phyloP scores from a whole-genome alignment of 2,797 vertebrate species.

The Trachurus trachurus region DNA sequence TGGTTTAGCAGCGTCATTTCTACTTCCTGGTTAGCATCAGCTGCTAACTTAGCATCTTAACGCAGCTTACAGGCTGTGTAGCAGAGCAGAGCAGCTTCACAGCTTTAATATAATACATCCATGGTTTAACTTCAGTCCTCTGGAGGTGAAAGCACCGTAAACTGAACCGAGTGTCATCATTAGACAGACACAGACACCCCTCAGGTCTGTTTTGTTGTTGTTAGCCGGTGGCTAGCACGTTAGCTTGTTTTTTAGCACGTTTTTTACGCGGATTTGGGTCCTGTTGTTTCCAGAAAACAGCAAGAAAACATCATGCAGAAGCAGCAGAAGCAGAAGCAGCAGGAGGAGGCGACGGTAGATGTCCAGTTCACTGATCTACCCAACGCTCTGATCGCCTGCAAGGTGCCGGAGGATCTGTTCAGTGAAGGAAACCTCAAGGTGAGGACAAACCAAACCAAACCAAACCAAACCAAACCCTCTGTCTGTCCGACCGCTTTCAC shows the following conservation, averaged over 20 bases:
- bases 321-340: no score
- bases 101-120: no score
- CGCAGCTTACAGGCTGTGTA: neutral
- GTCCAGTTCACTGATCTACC: conserved; percentile 84
- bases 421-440: conserved; percentile 78
- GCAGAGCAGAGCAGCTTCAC: neutral
- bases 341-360: conserved; percentile 78
- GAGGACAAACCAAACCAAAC: no score
- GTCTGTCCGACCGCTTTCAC: no score
- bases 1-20: neutral
- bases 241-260: neutral
- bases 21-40: conserved; percentile 37
- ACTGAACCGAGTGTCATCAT: conserved; percentile 21
- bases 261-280: neutral
- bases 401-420: conserved; percentile 82
- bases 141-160: neutral
- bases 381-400: conserved; percentile 86
- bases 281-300: neutral
- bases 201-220: neutral
- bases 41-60: conserved; percentile 46
- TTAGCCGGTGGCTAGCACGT: neutral
- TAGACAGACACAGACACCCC: conserved; percentile 32
- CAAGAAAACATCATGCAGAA: conserved; percentile 65
- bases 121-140: neutral
- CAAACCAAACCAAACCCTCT: no score